These are phyloP conservation scores for Hirtodrosophila confusa DNA, from an alignment of 2,888 invertebrate genomes.

Conservation along the genomic window DNA sequence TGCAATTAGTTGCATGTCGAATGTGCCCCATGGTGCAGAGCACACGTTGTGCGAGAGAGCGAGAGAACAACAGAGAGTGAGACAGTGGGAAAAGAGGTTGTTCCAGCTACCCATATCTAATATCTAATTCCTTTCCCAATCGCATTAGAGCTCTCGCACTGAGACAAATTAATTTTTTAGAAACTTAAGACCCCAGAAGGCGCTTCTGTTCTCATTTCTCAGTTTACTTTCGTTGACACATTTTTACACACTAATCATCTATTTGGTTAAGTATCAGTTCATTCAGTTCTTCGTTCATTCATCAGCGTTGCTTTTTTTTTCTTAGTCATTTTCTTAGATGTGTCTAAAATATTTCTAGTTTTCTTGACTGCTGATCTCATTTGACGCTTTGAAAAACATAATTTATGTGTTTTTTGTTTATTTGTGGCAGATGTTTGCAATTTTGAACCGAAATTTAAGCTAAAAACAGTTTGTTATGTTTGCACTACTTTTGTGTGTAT, in stretches of 20 bases:
- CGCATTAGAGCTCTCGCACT: constrained; percentile 42
- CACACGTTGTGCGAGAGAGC: constrained; percentile 7
- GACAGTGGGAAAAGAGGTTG: constrained; percentile 17
- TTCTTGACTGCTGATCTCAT: constrained; percentile 67
- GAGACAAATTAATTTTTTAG: constrained; percentile 37
- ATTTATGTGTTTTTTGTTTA: constrained; percentile 56
- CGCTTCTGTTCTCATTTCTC: constrained; percentile 37
- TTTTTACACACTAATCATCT: constrained; percentile 56
- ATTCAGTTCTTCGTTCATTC: constrained; percentile 27
- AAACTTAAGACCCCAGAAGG: constrained; percentile 46
- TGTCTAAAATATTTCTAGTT: constrained; percentile 31
- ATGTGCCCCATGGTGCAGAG: constrained; percentile 49
- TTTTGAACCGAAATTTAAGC: constrained; percentile 32
- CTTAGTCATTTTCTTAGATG: constrained; percentile 22
- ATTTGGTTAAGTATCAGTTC: constrained; percentile 40
- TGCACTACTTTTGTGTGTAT: constrained; percentile 18
- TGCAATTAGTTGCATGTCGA: constrained; percentile 59
- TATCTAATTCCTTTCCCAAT: constrained; percentile 44
- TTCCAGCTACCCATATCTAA: constrained; percentile 17
- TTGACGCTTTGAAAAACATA: constrained; percentile 41
- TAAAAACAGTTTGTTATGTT: constrained; percentile 12
- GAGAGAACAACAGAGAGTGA: constrained; percentile 1
- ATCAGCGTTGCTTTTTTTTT: constrained; percentile 31
- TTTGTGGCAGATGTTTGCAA: constrained; percentile 67
- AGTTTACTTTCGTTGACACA: constrained; percentile 75